Evolutionary conservation across 2,888 invertebrate species (phyloP).

Genomic region (Zhuqinia jingwanae): DNA sequence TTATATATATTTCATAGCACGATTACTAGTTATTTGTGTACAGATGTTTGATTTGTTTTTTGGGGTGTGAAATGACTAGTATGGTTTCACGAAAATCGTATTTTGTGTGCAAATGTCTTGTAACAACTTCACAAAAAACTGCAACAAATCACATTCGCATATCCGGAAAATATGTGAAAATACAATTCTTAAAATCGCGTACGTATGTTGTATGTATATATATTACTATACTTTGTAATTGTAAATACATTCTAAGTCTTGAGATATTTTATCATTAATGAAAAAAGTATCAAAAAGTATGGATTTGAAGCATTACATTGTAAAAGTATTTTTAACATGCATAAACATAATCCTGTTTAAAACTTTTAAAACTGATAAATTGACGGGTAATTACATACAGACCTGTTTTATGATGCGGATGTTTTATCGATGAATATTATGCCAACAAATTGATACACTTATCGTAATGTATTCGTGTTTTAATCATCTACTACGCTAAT

Average conservation of each 20-base stretch:
- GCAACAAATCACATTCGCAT: conserved; percentile 49
- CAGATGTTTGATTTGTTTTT: neutral
- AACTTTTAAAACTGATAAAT: neutral
- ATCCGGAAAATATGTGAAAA: conserved; percentile 35
- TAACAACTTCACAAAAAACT: too few species aligned
- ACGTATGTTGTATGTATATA: neutral
- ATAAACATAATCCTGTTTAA: neutral
- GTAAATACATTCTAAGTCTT: too few species aligned
- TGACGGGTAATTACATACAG: neutral
- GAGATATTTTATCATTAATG: too few species aligned
- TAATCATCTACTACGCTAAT: too few species aligned
- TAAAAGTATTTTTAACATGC: conserved; percentile 1
- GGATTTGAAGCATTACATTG: neutral
- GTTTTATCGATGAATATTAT: neutral
- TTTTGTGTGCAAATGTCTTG: too few species aligned
- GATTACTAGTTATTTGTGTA: too few species aligned
- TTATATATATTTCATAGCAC: neutral
- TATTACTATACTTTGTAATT: neutral
- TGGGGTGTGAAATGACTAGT: neutral
- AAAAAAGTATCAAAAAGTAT: too few species aligned
- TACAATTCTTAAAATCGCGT: conserved; percentile 26
- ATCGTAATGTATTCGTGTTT: too few species aligned
- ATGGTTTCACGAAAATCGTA: too few species aligned
- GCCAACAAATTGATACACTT: neutral
- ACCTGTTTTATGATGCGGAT: neutral